These are phyloP conservation scores for Scarus forsteni DNA, from an alignment of 2,797 vertebrate species.

Conservation along the genomic window DNA sequence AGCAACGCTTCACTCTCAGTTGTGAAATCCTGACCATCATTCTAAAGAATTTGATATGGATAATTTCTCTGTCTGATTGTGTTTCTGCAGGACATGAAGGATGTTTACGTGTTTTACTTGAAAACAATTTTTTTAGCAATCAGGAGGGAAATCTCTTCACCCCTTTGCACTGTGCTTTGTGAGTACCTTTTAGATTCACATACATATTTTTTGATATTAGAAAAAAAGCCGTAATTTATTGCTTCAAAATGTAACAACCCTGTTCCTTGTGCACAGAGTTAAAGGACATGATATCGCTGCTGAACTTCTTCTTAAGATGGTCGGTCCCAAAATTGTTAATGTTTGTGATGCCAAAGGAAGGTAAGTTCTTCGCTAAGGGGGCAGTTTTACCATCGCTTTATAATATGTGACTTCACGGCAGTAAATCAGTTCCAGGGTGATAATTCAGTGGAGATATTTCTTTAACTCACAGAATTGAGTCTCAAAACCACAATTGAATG, in stretches of 20 bases:
- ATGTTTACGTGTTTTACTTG: slow-evolving; percentile 98
- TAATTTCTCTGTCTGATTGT: slow-evolving; percentile 23
- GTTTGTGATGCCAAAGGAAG: slow-evolving; percentile 95
- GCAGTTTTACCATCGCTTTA: background rate
- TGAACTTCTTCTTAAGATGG: slow-evolving; percentile 82
- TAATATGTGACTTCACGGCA: background rate
- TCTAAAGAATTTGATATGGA: background rate
- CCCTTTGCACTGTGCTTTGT: slow-evolving; percentile 99
- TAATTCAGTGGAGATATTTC: no score
- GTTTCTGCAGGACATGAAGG: slow-evolving; percentile 89
- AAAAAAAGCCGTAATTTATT: background rate
- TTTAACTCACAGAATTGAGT: background rate
- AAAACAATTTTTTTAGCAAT: slow-evolving; percentile 90
- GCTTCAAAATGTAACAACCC: background rate
- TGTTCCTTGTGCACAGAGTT: slow-evolving; percentile 83
- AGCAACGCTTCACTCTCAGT: background rate
- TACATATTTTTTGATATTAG: background rate
- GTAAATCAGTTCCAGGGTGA: no score
- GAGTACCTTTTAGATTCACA: slow-evolving; percentile 73
- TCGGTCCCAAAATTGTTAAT: slow-evolving; percentile 89
- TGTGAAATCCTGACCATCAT: background rate
- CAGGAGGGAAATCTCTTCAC: slow-evolving; percentile 94
- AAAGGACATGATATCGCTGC: slow-evolving; percentile 93
- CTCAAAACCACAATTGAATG: no score
- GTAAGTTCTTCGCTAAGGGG: slow-evolving; percentile 71